phyloP scores from a whole-genome alignment of 2,888 invertebrate species.

The Perdita meconis region DNA sequence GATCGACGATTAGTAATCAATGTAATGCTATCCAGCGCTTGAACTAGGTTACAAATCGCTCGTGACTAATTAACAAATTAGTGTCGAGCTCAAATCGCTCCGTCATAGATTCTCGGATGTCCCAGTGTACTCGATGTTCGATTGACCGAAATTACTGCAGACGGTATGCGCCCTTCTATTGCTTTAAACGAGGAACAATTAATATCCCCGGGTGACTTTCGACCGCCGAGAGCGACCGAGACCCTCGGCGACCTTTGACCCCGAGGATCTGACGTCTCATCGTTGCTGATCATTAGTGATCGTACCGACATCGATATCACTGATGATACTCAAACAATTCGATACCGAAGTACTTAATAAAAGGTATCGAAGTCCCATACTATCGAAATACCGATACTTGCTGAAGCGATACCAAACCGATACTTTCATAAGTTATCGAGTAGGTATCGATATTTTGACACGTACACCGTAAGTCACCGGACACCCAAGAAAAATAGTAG shows the following conservation, averaged over 20 bases:
- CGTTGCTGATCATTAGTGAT: background rate
- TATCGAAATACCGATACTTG: too few species aligned
- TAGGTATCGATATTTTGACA: too few species aligned
- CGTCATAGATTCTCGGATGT: slow-evolving; percentile 39
- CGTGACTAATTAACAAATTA: slow-evolving; percentile 59
- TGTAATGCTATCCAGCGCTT: background rate
- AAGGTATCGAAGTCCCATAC: too few species aligned
- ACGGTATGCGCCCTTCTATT: slow-evolving; percentile 48
- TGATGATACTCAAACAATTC: too few species aligned
- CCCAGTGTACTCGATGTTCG: slow-evolving; percentile 53
- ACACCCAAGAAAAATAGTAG: too few species aligned
- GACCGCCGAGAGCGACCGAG: too few species aligned
- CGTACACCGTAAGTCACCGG: too few species aligned
- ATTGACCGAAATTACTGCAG: slow-evolving; percentile 64
- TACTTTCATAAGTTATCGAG: too few species aligned
- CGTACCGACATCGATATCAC: too few species aligned
- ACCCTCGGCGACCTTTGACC: slow-evolving; percentile 16
- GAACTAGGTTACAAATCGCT: slow-evolving; percentile 48
- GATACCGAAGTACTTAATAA: too few species aligned
- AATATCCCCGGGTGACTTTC: slow-evolving; percentile 61
- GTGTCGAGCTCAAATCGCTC: slow-evolving; percentile 38
- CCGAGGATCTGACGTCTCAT: slow-evolving; percentile 9
- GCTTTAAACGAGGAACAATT: slow-evolving; percentile 66
- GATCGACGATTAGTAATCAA: slow-evolving; percentile 5
- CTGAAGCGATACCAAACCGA: too few species aligned